A percentile compares a stretch with the other conserved stretches of the same genome.
Conservation (phyloP, 2,888 invertebrate species). For the Drosophila tripunctata region DNA sequence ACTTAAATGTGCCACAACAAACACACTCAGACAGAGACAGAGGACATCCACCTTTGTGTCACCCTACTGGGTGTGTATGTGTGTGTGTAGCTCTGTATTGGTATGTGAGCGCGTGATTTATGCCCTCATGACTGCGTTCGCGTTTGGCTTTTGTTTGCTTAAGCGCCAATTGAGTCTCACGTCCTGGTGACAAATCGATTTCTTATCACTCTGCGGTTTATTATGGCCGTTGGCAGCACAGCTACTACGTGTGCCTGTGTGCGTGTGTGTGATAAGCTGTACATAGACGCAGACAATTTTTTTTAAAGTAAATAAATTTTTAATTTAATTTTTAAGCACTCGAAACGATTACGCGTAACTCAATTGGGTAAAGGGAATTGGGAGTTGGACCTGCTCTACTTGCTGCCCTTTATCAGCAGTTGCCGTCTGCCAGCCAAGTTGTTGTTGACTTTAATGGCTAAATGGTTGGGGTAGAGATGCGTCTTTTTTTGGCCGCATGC, state of each 20-base stretch:
- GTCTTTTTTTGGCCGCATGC: constrained; percentile 13
- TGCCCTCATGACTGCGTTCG: constrained; percentile 58
- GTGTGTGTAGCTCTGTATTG: constrained; percentile 12
- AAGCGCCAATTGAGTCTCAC: constrained; percentile 77
- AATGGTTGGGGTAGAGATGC: constrained; percentile 43
- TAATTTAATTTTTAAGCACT: constrained; percentile 77
- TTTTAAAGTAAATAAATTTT: constrained; percentile 73
- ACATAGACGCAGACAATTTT: constrained; percentile 39
- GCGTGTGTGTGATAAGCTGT: constrained; percentile 57
- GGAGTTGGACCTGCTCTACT: constrained; percentile 5
- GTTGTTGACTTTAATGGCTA: constrained; percentile 76
- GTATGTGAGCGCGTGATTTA: constrained; percentile 62
- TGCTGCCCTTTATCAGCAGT: constrained; percentile 67
- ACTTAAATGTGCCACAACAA: constrained; percentile 56
- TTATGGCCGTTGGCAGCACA: constrained; percentile 54
- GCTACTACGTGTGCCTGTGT: constrained; percentile 15
- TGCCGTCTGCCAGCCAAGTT: constrained; percentile 51
- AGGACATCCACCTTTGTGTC: constrained; percentile 40
- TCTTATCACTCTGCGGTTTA: constrained; percentile 75
- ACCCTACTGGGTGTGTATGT: constrained; percentile 4
- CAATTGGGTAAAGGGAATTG: constrained; percentile 57
- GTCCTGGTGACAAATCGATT: constrained; percentile 78
- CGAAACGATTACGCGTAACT: constrained; percentile 74
- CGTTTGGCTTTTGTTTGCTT: constrained; percentile 68
- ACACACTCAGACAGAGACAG: background rate